These are phyloP conservation scores for Sardinella longiceps DNA, from an alignment of 2,797 vertebrate species.

Conservation along the genomic window DNA sequence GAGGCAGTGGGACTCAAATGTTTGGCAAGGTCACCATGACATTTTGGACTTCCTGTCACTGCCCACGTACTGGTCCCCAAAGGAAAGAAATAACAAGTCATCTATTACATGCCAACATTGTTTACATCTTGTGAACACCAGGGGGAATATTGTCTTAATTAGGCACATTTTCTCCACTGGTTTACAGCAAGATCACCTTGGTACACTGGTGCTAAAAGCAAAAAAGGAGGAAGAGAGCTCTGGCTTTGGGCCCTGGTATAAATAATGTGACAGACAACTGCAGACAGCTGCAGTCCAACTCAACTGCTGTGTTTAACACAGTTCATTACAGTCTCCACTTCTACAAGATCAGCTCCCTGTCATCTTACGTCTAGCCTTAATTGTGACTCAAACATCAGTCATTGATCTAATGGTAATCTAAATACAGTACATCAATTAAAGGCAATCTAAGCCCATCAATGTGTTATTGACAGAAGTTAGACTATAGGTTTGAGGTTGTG, in stretches of 20 bases:
- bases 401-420: background rate
- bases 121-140: conserved; percentile 34
- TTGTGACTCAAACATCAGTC: background rate
- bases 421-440: background rate
- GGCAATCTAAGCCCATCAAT: too few species aligned
- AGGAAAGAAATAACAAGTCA: conserved; percentile 33
- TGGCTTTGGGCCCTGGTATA: background rate
- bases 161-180: conserved; percentile 46
- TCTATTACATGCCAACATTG: conserved; percentile 30
- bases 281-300: background rate
- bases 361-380: background rate
- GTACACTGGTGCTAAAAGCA: background rate
- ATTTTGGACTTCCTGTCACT: conserved; percentile 29
- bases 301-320: background rate
- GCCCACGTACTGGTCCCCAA: background rate
- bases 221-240: background rate
- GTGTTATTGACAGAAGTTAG: too few species aligned
- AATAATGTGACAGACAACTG: conserved; percentile 9
- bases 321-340: background rate
- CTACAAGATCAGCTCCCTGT: background rate
- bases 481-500: background rate
- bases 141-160: conserved; percentile 52
- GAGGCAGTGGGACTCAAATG: background rate
- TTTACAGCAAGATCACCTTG: conserved; percentile 47
- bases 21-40: conserved; percentile 19